A percentile compares a stretch with the other conserved stretches of the same genome.
phyloP scores from a whole-genome alignment of 2,113 vertebrate genomes.

The Micromys minutus region DNA sequence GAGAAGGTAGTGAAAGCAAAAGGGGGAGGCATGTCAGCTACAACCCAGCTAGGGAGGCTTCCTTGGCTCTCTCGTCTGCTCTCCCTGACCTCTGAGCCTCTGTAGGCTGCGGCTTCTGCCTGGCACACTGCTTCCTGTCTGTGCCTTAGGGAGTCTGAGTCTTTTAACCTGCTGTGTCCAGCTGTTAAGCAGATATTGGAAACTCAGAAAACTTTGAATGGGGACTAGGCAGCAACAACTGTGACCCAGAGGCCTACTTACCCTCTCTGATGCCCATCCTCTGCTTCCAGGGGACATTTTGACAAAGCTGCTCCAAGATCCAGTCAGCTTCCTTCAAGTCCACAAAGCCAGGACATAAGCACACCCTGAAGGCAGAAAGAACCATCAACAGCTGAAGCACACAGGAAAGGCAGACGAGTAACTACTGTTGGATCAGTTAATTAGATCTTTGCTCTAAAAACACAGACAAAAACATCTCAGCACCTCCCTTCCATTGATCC shows the following conservation, averaged over 20 bases:
- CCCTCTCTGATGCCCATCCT: constrained; percentile 91
- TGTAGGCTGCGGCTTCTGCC: background rate
- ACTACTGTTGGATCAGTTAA: background rate
- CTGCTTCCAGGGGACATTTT: constrained; percentile 94
- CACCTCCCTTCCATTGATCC: background rate
- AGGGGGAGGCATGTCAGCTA: background rate
- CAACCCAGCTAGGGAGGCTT: background rate
- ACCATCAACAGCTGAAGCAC: background rate
- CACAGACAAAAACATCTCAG: background rate
- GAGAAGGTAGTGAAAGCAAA: background rate
- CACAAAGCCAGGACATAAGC: constrained; percentile 91
- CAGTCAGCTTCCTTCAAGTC: constrained; percentile 91
- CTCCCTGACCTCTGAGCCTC: background rate
- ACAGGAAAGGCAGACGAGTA: background rate
- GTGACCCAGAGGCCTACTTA: constrained; percentile 57
- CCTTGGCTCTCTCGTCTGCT: background rate
- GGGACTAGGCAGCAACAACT: background rate
- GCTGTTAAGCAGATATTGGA: background rate
- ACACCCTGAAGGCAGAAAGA: constrained; percentile 84
- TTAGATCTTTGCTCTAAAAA: background rate
- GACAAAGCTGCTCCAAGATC: constrained; percentile 91
- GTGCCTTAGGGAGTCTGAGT: background rate
- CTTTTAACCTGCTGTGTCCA: background rate
- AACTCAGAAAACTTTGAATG: background rate
- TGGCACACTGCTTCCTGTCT: background rate